A percentile compares a stretch with the other conserved stretches of the same genome.
phyloP scores from a whole-genome alignment of 2,797 vertebrate genomes.

The Oreonectes daqikongensis region DNA sequence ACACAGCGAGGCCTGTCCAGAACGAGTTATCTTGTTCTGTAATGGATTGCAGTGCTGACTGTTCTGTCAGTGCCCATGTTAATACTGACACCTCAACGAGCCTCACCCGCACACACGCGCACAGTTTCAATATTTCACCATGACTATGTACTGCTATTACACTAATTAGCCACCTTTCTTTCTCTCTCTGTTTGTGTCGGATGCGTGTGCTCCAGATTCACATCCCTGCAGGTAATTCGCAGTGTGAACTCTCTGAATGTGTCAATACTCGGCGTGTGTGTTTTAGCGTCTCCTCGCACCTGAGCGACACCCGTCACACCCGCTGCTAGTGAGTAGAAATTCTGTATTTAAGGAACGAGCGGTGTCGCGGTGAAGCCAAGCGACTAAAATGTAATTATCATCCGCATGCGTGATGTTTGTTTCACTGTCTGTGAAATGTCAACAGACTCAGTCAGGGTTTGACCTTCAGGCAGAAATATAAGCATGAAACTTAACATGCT shows the following conservation, averaged over 20 bases:
- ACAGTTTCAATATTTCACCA: not conserved
- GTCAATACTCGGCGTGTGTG: constrained; percentile 1
- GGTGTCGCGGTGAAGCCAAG: not conserved
- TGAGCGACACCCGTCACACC: constrained; percentile 6
- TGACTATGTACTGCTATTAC: not conserved
- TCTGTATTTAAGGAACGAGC: constrained; percentile 10
- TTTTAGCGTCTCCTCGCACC: constrained; percentile 2
- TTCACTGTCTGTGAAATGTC: constrained; percentile 4
- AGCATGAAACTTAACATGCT: not conserved
- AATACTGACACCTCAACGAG: constrained; percentile 16
- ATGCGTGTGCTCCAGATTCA: constrained; percentile 1
- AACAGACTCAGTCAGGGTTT: not conserved
- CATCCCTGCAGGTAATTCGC: constrained; percentile 7
- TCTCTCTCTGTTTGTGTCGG: not conserved
- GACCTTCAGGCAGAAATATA: not conserved
- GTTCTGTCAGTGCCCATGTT: constrained; percentile 28
- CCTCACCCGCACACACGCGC: constrained; percentile 12
- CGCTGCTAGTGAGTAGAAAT: constrained; percentile 10
- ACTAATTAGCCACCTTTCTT: not conserved
- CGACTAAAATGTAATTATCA: constrained; percentile 1
- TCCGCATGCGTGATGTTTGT: not conserved
- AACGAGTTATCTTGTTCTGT: constrained; percentile 38
- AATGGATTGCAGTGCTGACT: constrained; percentile 43
- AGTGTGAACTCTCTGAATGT: constrained; percentile 13
- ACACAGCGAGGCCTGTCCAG: not conserved